phyloP scores from a whole-genome alignment of 2,113 vertebrate species.

The Rallus limicola region DNA sequence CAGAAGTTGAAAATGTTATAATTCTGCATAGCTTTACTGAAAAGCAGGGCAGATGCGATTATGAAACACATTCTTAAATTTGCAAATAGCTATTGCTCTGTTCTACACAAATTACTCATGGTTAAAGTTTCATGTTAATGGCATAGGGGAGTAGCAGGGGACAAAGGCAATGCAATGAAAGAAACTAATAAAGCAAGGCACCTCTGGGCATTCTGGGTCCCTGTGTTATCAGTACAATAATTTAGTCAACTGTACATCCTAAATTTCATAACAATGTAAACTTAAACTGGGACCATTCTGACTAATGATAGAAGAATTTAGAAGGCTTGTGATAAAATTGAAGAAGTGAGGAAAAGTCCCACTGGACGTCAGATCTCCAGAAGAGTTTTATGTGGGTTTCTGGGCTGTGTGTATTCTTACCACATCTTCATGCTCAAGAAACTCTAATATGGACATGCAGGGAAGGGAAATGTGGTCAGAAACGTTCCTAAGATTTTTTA shows the following conservation, averaged over 20 bases:
- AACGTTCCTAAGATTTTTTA: neutral
- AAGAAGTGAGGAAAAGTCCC: neutral
- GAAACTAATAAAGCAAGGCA: neutral
- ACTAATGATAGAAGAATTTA: neutral
- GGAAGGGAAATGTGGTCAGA: neutral
- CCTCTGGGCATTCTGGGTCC: neutral
- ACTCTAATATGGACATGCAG: rapidly evolving
- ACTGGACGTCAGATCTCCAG: rapidly evolving
- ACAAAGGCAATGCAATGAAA: neutral
- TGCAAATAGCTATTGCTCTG: neutral
- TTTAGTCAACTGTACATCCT: neutral
- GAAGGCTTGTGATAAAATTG: neutral
- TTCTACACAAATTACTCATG: neutral
- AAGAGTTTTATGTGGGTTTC: neutral
- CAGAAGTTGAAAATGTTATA: neutral
- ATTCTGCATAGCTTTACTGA: neutral
- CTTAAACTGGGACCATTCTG: neutral
- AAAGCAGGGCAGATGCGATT: neutral
- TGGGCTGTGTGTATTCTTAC: neutral
- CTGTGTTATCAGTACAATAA: neutral
- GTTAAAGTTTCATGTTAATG: constrained; percentile 19
- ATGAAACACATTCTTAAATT: neutral
- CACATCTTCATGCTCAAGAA: neutral
- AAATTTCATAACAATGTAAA: neutral
- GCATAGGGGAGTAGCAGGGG: neutral